Base-by-base conservation (phyloP, 1,140 invertebrate genomes). In the Lethrus apterus region DNA sequence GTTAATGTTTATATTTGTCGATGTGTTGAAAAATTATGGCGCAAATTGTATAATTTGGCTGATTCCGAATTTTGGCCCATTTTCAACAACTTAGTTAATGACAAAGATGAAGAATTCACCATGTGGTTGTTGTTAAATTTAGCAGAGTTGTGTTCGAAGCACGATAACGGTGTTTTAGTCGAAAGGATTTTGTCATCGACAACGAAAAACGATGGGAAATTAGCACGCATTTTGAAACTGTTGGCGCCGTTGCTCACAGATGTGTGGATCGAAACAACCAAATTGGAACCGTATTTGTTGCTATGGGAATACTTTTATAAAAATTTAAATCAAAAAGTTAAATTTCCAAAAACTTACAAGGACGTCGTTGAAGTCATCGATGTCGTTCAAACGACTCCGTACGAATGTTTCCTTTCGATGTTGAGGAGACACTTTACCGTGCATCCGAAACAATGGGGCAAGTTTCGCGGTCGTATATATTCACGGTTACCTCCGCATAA, bases 391-490 rank as follows among this genome's bases (percentile, higher is more conserved):
- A n/a, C n/a, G n/a, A 46, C 52, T 30, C 56, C 52, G 19, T 48
- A 51, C n/a, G 52, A 57, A 15, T 57, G 17, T 62, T 63, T 51
- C 38, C 59, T 46, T 51, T 46, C 24, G 24, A 51, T 65, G 45
- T 40, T 65, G 7, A 26, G 51, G 3, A 36, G 41, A 18, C 57
- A 65, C 38, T 50, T 65, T 21, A 44, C 7, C 30, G 49, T 54
- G 31, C 48, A 62, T 52, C 60, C 63, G 9, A 33, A 44, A 15
- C 60, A 65, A 31, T 65, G 63, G 63, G 51, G 45, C 2, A 64
- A 62, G 48, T 52, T 65, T 15, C 59, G 60, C 41, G 62, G 62
- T 3, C 40, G 63, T 15, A 64, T 65, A 47, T 65, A 60, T 48
- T 63, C 62, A 4, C 57, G 61, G 47, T 44, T 65, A 9, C 57